A percentile compares a stretch with the other conserved stretches of the same genome.
These are phyloP conservation scores for Prenolepis imparis DNA, from an alignment of 2,888 invertebrate genomes.

Conservation along the genomic window DNA sequence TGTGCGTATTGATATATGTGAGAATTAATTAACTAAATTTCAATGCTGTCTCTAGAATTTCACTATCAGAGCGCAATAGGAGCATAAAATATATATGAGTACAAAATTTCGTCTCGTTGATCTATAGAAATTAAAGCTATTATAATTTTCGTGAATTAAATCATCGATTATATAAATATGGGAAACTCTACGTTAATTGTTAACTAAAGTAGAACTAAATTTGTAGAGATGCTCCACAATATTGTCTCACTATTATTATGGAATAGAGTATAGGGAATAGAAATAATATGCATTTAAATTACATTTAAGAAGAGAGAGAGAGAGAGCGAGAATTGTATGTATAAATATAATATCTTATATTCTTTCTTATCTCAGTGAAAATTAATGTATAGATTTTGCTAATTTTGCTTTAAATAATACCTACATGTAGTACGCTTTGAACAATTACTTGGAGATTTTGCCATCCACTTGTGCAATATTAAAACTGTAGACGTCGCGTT, in stretches of 20 bases:
- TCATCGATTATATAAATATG: background rate
- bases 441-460: slow-evolving; percentile 32
- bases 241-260: background rate
- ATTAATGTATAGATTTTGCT: slow-evolving; percentile 16
- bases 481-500: slow-evolving; percentile 35
- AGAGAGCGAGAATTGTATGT: background rate
- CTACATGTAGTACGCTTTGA: slow-evolving; percentile 28
- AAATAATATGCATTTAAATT: background rate
- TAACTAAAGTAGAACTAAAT: background rate
- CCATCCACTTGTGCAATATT: slow-evolving; percentile 31
- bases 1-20: slow-evolving; percentile 13
- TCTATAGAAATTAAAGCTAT: background rate
- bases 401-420: slow-evolving; percentile 12
- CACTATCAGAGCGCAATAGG: background rate
- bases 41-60: background rate
- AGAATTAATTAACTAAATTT: slow-evolving; percentile 30
- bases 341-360: slow-evolving; percentile 16
- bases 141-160: background rate
- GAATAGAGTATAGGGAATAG: background rate
- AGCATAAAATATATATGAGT: background rate
- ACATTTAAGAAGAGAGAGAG: background rate
- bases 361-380: slow-evolving; percentile 1
- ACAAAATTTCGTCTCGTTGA: background rate
- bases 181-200: background rate
- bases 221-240: slow-evolving; percentile 4